Conservation (phyloP, 1,140 invertebrate species). For the Hypothenemus hampei region DNA sequence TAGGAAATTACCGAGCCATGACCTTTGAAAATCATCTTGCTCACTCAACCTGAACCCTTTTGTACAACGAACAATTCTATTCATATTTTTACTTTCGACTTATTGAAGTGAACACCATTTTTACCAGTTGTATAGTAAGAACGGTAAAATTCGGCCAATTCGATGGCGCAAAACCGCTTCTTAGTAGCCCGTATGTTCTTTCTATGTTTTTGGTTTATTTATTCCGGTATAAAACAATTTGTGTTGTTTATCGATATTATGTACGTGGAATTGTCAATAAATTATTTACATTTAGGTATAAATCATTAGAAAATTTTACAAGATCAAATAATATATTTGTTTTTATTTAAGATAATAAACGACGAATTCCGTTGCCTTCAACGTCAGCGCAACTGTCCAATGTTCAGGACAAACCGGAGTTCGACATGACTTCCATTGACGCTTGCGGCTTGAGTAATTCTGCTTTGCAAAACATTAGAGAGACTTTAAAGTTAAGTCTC, state of each 20-base stretch:
- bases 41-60: constrained; percentile 7
- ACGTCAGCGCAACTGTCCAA: constrained; percentile 31
- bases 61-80: constrained; percentile 2
- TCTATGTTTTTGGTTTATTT: constrained; percentile 24
- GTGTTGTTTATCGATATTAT: constrained; percentile 32
- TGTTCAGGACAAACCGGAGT: constrained; percentile 33
- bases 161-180: constrained; percentile 9
- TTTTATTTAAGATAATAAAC: no score
- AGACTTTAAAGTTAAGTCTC: constrained; percentile 74
- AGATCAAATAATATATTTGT: no score
- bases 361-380: no score
- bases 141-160: background rate
- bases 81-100: constrained; percentile 14
- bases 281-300: constrained; percentile 4
- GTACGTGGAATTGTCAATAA: constrained; percentile 16
- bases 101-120: background rate
- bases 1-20: constrained; percentile 14
- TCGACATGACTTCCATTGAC: constrained; percentile 39
- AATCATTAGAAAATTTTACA: no score
- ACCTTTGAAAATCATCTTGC: constrained; percentile 17
- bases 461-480: constrained; percentile 55
- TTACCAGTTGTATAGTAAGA: background rate
- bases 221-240: constrained; percentile 12
- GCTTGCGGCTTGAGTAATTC: constrained; percentile 37
- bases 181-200: constrained; percentile 10